A percentile compares a stretch with the other conserved stretches of the same genome.
These are phyloP conservation scores for Hydrolagus affinis DNA, from an alignment of 2,113 vertebrate genomes.

Conservation along the genomic window DNA sequence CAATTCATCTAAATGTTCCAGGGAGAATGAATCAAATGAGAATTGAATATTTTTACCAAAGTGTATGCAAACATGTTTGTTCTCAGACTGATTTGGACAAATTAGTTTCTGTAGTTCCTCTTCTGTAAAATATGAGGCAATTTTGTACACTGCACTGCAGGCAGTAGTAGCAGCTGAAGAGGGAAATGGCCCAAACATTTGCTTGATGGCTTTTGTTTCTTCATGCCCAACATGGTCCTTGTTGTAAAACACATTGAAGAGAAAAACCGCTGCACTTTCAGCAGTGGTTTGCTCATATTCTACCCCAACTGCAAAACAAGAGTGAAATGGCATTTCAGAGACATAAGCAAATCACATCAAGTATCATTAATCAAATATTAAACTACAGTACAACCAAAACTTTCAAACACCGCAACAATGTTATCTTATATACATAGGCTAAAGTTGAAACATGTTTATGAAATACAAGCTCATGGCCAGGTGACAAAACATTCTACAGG, in stretches of 20 bases:
- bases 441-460: not conserved
- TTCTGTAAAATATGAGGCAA: conserved; percentile 63
- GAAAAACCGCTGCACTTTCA: conserved; percentile 81
- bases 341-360: not conserved
- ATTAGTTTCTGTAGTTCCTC: conserved; percentile 65
- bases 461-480: not conserved
- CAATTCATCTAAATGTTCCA: conserved; percentile 72
- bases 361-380: not conserved
- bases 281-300: conserved; percentile 78
- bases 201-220: conserved; percentile 80
- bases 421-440: not conserved
- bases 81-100: conserved; percentile 52
- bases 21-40: conserved; percentile 78
- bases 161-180: conserved; percentile 71
- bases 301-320: conserved; percentile 67
- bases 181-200: conserved; percentile 92
- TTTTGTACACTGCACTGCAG: conserved; percentile 60
- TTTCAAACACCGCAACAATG: not conserved
- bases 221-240: conserved; percentile 75
- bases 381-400: not conserved
- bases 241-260: conserved; percentile 79
- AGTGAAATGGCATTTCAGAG: conserved; percentile 35
- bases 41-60: conserved; percentile 83
- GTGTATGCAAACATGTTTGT: conserved; percentile 40
- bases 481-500: not conserved